Base-by-base conservation (phyloP, 2,113 vertebrate species). In the Actenoides lindsayi region DNA sequence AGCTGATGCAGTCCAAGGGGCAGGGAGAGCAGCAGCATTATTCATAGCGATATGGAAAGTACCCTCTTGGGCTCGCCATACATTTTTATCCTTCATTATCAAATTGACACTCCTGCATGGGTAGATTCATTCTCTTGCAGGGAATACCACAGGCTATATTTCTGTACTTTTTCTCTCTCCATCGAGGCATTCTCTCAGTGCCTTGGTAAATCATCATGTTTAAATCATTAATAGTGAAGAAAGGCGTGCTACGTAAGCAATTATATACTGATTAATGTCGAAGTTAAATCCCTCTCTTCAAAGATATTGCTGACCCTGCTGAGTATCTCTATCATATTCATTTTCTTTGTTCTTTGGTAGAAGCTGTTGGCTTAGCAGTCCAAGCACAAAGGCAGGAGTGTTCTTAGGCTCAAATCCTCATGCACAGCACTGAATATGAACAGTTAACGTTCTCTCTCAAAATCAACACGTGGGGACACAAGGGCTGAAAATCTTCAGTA, bases 71-170 rank as follows among this genome's bases (percentile, higher is more conserved):
- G 91, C 74, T 87, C 83, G 8, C 71, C 70, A 24, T 93, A 64
- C 90, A 74, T 96, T 96, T 96, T 96, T 95, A 94, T 92, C 93
- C 95, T 96, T 96, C 92, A 94, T 96, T 96, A 95, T 96, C 92
- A 95, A 73, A 96, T 89, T 96, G 95, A 96, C 92, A 89, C 57
- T 97, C 76, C 44, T 91, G 89, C 89, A 91, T 30, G 92, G 89
- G 53, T 35, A 91, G 92, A 97, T 96, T 96, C 92, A 94, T 96
- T 94, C 48, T 90, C 92, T 93, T 92, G 31, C 87, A 91, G 91
- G 54, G 86, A 94, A 89, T 85, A 94, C 96, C 93, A 95, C 86
- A 64, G 95, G 96, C 94, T 92, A 62, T 96, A 97, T 94, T 95
- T 95, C 92, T 96, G 67, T 83, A 54, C 65, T 85, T 94, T 93